Evolutionary conservation across 2,888 invertebrate genomes (phyloP), one percentile per base, ranked within the genome.

Genomic region (Harpalus rubripes): DNA sequence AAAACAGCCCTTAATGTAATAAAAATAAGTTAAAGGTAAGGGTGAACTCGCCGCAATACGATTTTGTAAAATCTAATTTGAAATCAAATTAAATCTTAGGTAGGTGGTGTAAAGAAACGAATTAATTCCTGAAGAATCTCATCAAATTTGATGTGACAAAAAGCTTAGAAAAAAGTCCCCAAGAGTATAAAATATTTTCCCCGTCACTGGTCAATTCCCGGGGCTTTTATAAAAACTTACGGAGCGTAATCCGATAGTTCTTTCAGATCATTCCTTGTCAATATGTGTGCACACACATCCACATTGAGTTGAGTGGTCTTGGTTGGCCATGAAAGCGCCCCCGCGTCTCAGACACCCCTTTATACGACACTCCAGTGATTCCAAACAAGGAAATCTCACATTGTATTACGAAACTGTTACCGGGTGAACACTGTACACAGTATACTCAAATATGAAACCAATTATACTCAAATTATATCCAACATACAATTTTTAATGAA

Each of bases 271-370:
- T 65, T 68, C 68, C 65, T 81, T 72, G 68, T 81, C 72, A 81
- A 81, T 81, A 81, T 81, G 68, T 81, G 68, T 81, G 56, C 68
- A 81, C 81, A 78, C 78, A 68, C 81, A 72, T 81, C 58, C 68
- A 52, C 72, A 44, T 16, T 18, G 81, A 61, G 63, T 81, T 63
- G 81, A 81, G 81, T 81, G 81, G 63, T 44, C 65, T 81, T 63
- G 26, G 61, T 41, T 16, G 39, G 63, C 15, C 80, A 39, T 78
- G 76, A 32, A 39, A 78, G 52, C 52, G n/a, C 78, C 22, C 72
- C 16, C 26, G 44, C n/a, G 10, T 32, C 59, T 39, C 79, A 16
- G 15, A 18, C 58, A 2, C 58, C 58, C 39, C 39, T 32, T 15
- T 15, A 32, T 15, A 22, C 12, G 58, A n/a, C 18, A 18, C 52